A percentile compares a stretch with the other conserved stretches of the same genome.
phyloP scores from a whole-genome alignment of 1,140 invertebrate genomes.

The Episyrphus balteatus region DNA sequence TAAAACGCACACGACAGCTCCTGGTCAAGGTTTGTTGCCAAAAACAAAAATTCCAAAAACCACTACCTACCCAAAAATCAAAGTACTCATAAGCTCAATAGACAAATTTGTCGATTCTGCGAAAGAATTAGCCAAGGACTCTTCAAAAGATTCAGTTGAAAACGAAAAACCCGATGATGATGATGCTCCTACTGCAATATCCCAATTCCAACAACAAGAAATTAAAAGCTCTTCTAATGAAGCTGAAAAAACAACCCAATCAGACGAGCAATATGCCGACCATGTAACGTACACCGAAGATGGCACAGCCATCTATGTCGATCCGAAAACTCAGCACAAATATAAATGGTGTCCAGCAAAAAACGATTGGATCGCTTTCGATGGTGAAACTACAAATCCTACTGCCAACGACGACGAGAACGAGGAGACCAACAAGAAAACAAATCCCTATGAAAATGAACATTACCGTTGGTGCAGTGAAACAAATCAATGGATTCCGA shows the following conservation, averaged over 20 bases:
- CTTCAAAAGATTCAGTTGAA: too few relatives aligned
- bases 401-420: slow-evolving; percentile 3
- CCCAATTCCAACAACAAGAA: neutral
- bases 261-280: slow-evolving; percentile 37
- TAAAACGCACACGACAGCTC: too few relatives aligned
- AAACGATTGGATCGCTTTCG: slow-evolving; percentile 43
- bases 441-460: slow-evolving; percentile 51
- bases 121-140: too few relatives aligned
- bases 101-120: too few relatives aligned
- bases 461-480: slow-evolving; percentile 57
- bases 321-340: slow-evolving; percentile 52
- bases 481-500: slow-evolving; percentile 51
- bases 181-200: neutral
- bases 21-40: too few relatives aligned
- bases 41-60: too few relatives aligned
- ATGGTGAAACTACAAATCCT: slow-evolving; percentile 8
- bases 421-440: slow-evolving; percentile 52
- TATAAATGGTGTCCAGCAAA: slow-evolving; percentile 54
- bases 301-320: slow-evolving; percentile 59
- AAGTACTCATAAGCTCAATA: too few relatives aligned
- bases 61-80: too few relatives aligned
- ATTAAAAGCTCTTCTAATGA: neutral
- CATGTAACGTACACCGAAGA: slow-evolving; percentile 52
- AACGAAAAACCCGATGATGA: neutral
- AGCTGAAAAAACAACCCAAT: neutral